Conservation (phyloP, 2,888 invertebrate species). For the Choristoneura rosaceana region DNA sequence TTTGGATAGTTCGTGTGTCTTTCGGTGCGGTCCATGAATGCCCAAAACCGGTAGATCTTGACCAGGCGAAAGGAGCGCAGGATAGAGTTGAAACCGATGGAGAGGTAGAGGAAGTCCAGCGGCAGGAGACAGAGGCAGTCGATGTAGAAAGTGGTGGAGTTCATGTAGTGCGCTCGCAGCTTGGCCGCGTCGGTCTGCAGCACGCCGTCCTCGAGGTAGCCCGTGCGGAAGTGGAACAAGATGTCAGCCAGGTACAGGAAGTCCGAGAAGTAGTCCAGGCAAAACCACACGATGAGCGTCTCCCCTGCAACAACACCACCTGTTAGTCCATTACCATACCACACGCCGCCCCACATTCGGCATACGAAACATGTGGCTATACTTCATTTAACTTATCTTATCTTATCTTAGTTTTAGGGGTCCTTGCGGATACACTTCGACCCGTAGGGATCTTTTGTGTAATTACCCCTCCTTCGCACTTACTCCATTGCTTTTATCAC, state of each 20-base stretch:
- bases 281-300: constrained; percentile 97
- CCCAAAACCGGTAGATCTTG: constrained; percentile 99
- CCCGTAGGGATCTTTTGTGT: too few relatives aligned
- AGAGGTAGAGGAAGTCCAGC: constrained; percentile 98
- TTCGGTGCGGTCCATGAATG: constrained; percentile 99
- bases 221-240: constrained; percentile 98
- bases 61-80: constrained; percentile 97
- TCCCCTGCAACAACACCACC: constrained; percentile 86
- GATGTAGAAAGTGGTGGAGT: constrained; percentile 98
- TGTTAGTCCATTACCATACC: neutral
- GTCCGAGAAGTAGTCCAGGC: constrained; percentile 98
- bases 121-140: constrained; percentile 99
- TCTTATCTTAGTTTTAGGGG: too few relatives aligned
- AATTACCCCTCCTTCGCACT: too few relatives aligned
- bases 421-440: too few relatives aligned
- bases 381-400: too few relatives aligned
- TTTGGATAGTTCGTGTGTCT: constrained; percentile 99
- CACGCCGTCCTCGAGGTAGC: constrained; percentile 98
- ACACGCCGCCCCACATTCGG: neutral
- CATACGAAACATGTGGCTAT: neutral
- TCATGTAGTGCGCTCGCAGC: constrained; percentile 98
- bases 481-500: too few relatives aligned
- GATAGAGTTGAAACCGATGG: constrained; percentile 98
- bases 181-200: constrained; percentile 97
- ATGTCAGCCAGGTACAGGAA: constrained; percentile 98